A percentile compares a stretch with the other conserved stretches of the same genome.
These are phyloP conservation scores for Halocaridina rubra DNA, from an alignment of 2,888 invertebrate species.

Conservation along the genomic window DNA sequence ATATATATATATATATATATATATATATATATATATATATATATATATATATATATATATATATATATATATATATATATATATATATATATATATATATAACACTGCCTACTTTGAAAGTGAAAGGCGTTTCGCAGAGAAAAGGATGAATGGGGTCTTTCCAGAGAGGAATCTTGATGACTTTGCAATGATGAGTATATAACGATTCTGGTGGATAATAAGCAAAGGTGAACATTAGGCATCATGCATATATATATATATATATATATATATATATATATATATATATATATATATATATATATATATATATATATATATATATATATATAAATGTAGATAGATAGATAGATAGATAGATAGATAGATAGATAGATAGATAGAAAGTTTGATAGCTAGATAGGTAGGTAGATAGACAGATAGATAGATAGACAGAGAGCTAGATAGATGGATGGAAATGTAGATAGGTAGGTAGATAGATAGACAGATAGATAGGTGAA, in stretches of 20 bases:
- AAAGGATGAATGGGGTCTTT: not conserved
- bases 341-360: not conserved
- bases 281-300: not conserved
- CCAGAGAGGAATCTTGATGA: not conserved
- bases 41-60: conserved; percentile 40
- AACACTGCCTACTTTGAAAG: conserved; percentile 6
- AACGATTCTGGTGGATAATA: not conserved
- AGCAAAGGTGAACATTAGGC: no score
- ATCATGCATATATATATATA: not conserved
- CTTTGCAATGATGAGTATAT: not conserved
- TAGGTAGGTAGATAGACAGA: not conserved
- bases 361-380: not conserved
- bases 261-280: conserved; percentile 8
- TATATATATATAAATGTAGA: not conserved
- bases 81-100: conserved; percentile 41
- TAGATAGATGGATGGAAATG: not conserved
- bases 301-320: conserved; percentile 8
- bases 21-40: conserved; percentile 29
- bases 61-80: conserved; percentile 46
- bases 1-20: conserved; percentile 37
- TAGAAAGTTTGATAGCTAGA: not conserved
- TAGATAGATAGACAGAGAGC: not conserved
- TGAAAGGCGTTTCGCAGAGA: not conserved
- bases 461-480: not conserved
- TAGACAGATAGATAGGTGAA: not conserved